Conservation (phyloP, 1,140 invertebrate genomes). For the Drosophila baimaii region DNA sequence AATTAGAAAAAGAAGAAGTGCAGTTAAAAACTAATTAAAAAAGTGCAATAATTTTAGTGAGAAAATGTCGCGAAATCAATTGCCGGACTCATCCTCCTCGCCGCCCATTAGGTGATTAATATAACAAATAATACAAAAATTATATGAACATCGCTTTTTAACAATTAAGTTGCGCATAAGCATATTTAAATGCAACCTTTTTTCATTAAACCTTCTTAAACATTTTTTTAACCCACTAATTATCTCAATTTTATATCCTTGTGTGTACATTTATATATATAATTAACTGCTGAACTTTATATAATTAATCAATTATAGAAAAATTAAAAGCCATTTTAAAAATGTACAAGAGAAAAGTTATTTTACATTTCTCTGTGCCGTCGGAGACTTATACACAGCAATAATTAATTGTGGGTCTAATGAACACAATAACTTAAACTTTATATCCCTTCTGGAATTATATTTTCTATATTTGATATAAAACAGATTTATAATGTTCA, state of each 20-base stretch:
- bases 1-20: background rate
- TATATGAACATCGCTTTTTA: background rate
- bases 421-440: too few species aligned
- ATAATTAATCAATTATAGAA: too few species aligned
- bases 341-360: background rate
- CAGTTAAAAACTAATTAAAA: background rate
- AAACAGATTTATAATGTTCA: background rate
- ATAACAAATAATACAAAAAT: background rate
- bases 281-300: too few species aligned
- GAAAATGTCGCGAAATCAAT: constrained; percentile 84
- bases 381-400: constrained; percentile 1
- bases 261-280: too few species aligned
- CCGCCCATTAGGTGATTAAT: constrained; percentile 85
- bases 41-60: background rate
- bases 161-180: too few species aligned
- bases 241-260: too few species aligned
- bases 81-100: constrained; percentile 86
- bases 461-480: too few species aligned
- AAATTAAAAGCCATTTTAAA: background rate
- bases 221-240: too few species aligned
- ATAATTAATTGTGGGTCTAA: background rate
- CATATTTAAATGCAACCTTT: too few species aligned
- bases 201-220: too few species aligned
- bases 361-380: constrained; percentile 3
- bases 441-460: too few species aligned